Conservation (phyloP, 2,888 invertebrate genomes). For the Leptinotarsa tumamoca region DNA sequence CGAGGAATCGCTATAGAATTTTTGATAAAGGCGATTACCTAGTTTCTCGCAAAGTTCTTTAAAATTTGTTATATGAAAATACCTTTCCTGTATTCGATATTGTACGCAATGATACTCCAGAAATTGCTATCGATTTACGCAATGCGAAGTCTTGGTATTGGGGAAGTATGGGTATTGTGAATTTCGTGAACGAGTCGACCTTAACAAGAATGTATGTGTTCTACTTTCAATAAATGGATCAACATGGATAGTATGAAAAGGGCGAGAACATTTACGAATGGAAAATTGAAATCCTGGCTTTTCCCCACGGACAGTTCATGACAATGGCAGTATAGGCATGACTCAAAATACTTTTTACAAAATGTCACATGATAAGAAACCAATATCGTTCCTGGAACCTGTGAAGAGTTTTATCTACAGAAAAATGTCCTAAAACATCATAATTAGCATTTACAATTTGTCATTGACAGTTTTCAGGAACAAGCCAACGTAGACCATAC, state of each 20-base stretch:
- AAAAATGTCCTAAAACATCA: conserved; percentile 43
- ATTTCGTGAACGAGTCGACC: conserved; percentile 37
- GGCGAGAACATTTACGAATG: conserved; percentile 37
- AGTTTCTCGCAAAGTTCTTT: conserved; percentile 27
- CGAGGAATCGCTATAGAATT: conserved; percentile 27
- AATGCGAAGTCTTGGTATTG: not conserved
- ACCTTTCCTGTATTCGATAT: conserved; percentile 5
- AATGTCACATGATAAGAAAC: conserved; percentile 35
- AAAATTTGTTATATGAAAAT: conserved; percentile 30
- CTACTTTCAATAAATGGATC: conserved; percentile 39
- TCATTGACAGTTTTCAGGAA: conserved; percentile 50
- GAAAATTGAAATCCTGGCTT: conserved; percentile 33
- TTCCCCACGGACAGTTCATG: conserved; percentile 23
- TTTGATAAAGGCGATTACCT: conserved; percentile 29
- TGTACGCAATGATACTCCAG: conserved; percentile 3
- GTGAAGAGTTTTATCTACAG: conserved; percentile 28
- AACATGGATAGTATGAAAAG: conserved; percentile 42
- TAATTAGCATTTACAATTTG: conserved; percentile 43
- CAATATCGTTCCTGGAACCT: conserved; percentile 25
- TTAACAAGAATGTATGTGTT: conserved; percentile 32
- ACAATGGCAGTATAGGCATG: conserved; percentile 29
- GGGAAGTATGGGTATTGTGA: conserved; percentile 27
- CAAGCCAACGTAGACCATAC: conserved; percentile 33
- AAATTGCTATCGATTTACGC: conserved; percentile 5
- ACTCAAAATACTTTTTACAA: conserved; percentile 32